A percentile compares a stretch with the other conserved stretches of the same genome.
These are phyloP conservation scores for Drosophila asahinai DNA, from an alignment of 1,140 invertebrate species.

Conservation along the genomic window DNA sequence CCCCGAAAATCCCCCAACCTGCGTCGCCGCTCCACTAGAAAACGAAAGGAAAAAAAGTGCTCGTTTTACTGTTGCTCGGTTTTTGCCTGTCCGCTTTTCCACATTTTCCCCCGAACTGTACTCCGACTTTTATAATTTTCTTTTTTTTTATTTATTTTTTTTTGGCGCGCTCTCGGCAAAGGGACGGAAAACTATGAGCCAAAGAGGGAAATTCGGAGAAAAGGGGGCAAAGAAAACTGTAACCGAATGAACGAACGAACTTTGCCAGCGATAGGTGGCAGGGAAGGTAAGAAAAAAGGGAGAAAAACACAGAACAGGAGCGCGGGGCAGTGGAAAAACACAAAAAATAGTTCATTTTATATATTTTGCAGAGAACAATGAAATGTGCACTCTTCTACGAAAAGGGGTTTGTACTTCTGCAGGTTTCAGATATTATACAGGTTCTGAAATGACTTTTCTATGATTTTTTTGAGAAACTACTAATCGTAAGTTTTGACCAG, in stretches of 20 bases:
- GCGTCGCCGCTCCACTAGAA: constrained; percentile 1
- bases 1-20: constrained; percentile 31
- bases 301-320: constrained; percentile 12
- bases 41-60: constrained; percentile 46
- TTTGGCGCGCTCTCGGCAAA: constrained; percentile 60
- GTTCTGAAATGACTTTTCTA: no score
- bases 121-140: constrained; percentile 3
- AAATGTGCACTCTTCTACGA: constrained; percentile 28
- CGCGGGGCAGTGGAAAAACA: constrained; percentile 24
- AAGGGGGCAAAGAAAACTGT: constrained; percentile 34
- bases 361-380: constrained; percentile 67
- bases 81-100: constrained; percentile 38
- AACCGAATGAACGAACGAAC: constrained; percentile 32
- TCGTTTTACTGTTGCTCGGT: constrained; percentile 79
- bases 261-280: constrained; percentile 16
- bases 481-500: no score
- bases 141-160: constrained; percentile 50
- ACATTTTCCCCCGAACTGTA: background rate
- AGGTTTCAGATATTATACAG: background rate
- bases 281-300: constrained; percentile 35
- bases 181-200: constrained; percentile 58
- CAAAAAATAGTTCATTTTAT: constrained; percentile 74
- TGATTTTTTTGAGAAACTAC: no score
- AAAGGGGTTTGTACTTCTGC: background rate
- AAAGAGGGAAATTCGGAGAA: constrained; percentile 17